Conservation (phyloP, 1,140 invertebrate genomes). For the Tenebrio molitor region DNA sequence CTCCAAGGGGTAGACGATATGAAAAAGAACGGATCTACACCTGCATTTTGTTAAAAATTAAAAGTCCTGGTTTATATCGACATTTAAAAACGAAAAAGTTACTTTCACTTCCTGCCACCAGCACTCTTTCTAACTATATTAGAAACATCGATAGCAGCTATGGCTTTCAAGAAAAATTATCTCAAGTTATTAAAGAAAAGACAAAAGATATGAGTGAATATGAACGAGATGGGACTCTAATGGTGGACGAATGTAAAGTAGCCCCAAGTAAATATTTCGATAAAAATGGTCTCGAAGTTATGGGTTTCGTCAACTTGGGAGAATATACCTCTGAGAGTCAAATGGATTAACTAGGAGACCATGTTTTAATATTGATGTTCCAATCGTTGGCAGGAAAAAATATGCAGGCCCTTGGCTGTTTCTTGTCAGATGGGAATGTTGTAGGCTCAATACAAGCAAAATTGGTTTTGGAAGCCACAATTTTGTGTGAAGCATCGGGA, state of each 20-base stretch:
- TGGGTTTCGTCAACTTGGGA: slow-evolving; percentile 57
- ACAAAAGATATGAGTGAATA: slow-evolving; percentile 6
- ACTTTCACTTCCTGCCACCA: background rate
- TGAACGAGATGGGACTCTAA: slow-evolving; percentile 15
- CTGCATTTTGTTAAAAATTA: slow-evolving; percentile 18
- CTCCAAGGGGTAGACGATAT: background rate
- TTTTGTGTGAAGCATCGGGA: slow-evolving; percentile 44
- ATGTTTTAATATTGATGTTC: slow-evolving; percentile 61
- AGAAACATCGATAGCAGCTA: too few species aligned
- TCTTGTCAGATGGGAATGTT: slow-evolving; percentile 56
- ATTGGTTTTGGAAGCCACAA: slow-evolving; percentile 54
- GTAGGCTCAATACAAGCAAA: slow-evolving; percentile 53
- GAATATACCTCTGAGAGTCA: slow-evolving; percentile 54
- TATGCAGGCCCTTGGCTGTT: too few species aligned
- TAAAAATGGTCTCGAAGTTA: too few species aligned
- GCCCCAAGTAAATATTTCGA: background rate
- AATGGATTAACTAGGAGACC: slow-evolving; percentile 54
- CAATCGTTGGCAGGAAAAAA: slow-evolving; percentile 57
- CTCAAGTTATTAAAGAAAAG: slow-evolving; percentile 28
- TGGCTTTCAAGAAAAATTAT: slow-evolving; percentile 39
- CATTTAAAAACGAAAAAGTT: slow-evolving; percentile 8
- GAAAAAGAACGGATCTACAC: slow-evolving; percentile 14
- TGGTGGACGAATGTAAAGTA: slow-evolving; percentile 34
- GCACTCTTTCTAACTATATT: slow-evolving; percentile 14
- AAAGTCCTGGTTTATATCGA: background rate